These are phyloP conservation scores for Ips nitidus DNA, from an alignment of 1,140 invertebrate genomes.

Conservation along the genomic window DNA sequence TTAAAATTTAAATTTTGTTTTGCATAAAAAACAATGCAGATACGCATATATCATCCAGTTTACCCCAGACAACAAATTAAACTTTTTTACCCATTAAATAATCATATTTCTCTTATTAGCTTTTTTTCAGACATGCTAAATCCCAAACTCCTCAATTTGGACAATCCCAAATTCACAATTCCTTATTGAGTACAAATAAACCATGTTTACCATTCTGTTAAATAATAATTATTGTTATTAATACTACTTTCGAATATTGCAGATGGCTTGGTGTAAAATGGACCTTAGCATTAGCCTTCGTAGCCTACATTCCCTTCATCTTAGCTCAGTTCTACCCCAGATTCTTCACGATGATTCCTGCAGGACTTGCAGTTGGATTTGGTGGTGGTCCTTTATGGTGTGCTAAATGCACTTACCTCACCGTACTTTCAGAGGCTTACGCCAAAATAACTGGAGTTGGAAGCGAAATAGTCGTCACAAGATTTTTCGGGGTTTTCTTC, in stretches of 20 bases:
- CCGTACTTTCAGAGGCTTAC: conserved; percentile 74
- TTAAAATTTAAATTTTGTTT: no score
- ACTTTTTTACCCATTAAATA: no score
- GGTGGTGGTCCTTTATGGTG: conserved; percentile 89
- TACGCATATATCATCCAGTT: no score
- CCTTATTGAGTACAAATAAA: no score
- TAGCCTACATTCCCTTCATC: conserved; percentile 87
- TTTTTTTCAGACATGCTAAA: no score
- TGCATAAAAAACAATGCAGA: no score
- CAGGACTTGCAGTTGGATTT: conserved; percentile 80
- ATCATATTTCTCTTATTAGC: no score
- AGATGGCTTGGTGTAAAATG: conserved; percentile 84
- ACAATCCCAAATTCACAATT: no score
- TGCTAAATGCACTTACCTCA: conserved; percentile 86
- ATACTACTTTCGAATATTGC: conserved; percentile 25
- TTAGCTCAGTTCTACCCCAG: conserved; percentile 81
- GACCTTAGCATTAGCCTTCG: conserved; percentile 80
- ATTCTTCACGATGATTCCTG: conserved; percentile 82
- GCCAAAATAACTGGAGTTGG: conserved; percentile 65
- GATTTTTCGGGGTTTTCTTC: conserved; percentile 90
- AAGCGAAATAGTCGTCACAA: conserved; percentile 72
- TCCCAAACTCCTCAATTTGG: no score
- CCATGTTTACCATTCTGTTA: no score
- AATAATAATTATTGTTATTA: no score
- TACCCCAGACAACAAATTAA: no score